Base-by-base conservation (phyloP, 2,113 vertebrate genomes). In the Hystrix cristata region DNA sequence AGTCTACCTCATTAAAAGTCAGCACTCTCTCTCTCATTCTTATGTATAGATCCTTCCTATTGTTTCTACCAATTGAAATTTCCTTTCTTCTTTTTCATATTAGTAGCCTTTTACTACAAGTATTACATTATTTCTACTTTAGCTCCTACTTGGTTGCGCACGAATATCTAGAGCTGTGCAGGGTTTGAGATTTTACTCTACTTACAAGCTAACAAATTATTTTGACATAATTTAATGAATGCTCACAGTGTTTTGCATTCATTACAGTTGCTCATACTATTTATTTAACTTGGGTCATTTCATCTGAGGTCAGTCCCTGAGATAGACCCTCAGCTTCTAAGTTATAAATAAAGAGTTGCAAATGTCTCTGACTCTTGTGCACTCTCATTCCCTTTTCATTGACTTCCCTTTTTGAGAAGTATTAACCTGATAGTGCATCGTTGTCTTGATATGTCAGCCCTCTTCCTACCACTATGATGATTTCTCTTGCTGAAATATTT, bases 1-100 rank as follows among this genome's bases (percentile, higher is more conserved):
- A 87, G 76, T 95, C 46, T 3, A 10, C 71, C 43, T 95, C 38
- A 76, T 92, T 97, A 88, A 71, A 90, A 94, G 81, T 57, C 96
- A 90, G 85, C 46, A 18, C 51, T 93, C 89, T 13, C 1, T 65
- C 16, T 92, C 71, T 78, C 80, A 60, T 86, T 76, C 90, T 95
- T 78, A 95, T 83, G n/a, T 91, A 0, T 38, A 51, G 80, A 31
- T 64, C 55, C 53, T 96, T 86, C 18, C 14, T 21, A 48, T 51
- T 97, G 2, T 18, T 78, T 90, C 83, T 85, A 14, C 48, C 69
- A 71, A 10, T 15, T 72, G 29, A 92, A 71, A 87, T 95, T 92
- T 91, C 25, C 8, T 65, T 91, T 85, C 60, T 94, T 93, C 23
- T 81, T 85, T 71, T 92, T 78, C 43, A 43, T 81, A 21, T 67